A percentile compares a stretch with the other conserved stretches of the same genome.
phyloP scores from a whole-genome alignment of 2,888 invertebrate species.

The Drosophila fungiperda region DNA sequence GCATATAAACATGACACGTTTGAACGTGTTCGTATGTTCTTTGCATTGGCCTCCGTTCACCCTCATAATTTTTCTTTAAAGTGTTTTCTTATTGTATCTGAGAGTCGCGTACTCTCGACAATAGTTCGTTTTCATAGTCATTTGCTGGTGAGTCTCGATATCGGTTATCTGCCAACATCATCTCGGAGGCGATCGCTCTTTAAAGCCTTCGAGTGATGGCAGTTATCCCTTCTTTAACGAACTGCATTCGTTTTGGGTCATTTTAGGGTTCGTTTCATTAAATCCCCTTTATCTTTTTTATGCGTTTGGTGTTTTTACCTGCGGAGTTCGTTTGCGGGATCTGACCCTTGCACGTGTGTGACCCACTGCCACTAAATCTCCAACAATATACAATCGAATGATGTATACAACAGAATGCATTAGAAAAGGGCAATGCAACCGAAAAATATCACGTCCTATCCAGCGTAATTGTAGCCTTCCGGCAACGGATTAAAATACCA shows the following conservation, averaged over 20 bases:
- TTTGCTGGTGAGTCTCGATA: constrained; percentile 21
- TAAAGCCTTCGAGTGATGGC: constrained; percentile 50
- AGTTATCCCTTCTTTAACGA: constrained; percentile 51
- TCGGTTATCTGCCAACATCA: constrained; percentile 59
- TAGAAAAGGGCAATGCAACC: constrained; percentile 54
- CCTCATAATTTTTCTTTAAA: constrained; percentile 12
- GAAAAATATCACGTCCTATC: constrained; percentile 57
- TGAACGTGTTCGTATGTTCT: constrained; percentile 17
- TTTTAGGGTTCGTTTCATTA: constrained; percentile 72
- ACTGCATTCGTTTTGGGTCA: constrained; percentile 71
- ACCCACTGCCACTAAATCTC: constrained; percentile 65
- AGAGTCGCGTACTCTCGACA: constrained; percentile 14
- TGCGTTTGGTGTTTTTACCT: constrained; percentile 67
- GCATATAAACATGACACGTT: constrained; percentile 25
- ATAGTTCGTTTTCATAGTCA: constrained; percentile 9
- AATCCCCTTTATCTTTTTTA: constrained; percentile 65
- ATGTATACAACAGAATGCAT: constrained; percentile 40
- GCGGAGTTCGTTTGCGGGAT: constrained; percentile 36
- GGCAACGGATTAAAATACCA: constrained; percentile 74
- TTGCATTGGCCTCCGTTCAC: constrained; percentile 1
- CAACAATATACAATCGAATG: constrained; percentile 49
- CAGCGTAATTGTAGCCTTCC: constrained; percentile 69
- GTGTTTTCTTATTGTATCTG: constrained; percentile 18
- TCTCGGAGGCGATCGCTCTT: constrained; percentile 39
- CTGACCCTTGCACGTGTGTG: constrained; percentile 83